Base-by-base conservation (phyloP, 2,113 vertebrate genomes). In the Cacatua alba region DNA sequence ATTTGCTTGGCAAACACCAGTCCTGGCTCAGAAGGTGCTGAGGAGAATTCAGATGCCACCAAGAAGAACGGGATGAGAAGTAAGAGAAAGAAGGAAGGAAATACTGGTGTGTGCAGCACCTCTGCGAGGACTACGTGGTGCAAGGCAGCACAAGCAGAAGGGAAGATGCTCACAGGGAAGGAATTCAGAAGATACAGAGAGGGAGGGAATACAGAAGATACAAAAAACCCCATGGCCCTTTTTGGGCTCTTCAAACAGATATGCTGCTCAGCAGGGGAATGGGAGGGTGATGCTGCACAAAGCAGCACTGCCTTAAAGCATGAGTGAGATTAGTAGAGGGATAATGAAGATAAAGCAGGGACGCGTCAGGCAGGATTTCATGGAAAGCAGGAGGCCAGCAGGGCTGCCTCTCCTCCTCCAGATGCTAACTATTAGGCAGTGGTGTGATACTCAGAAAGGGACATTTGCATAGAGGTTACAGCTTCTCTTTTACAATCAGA, bases 1-100 rank as follows among this genome's bases (percentile, higher is more conserved):
- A 64, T 82, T 81, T 88, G 53, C 75, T 69, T 31, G 33, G 69
- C 74, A 87, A 94, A 94, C 92, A 93, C 82, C 94, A 52, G 33
- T 65, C 83, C 69, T 35, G 19, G 64, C 79, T 90, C 87, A 18
- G 29, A 83, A 59, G 94, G 68, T 55, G 69, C 46, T 82, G 94
- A 90, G 59, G 72, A 94, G 86, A 76, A 91, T 77, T 94, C 82
- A 74, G 92, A 52, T 3, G 15, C 65, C 57, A 44, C 44, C 55
- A 26, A 39, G 78, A 89, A 90, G 62, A 89, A 62, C 1, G 6
- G 70, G 28, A 35, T 11, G 33, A 81, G 90, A 86, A 87, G 57
- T 23, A 35, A 35, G 6, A 59, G 33, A 33, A 24, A 59, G 33
- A 59, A 59, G 57, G n/a, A 68, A 80, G 74, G 93, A 63, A 78